Base-by-base conservation (phyloP, 2,113 vertebrate genomes). In the Reinhardtius hippoglossoides region DNA sequence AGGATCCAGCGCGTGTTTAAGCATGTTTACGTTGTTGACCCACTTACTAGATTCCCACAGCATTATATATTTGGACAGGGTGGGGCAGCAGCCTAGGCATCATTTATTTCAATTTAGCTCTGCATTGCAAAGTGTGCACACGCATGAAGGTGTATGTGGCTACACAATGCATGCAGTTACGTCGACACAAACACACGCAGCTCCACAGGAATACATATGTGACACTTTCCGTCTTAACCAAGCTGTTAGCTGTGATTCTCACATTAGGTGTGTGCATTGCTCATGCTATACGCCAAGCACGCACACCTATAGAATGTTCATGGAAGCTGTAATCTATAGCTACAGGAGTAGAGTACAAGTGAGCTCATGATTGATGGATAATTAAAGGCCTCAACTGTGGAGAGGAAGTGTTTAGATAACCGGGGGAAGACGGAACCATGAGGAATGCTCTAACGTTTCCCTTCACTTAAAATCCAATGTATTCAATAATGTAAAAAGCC, bases 11-110 rank as follows among this genome's bases (percentile, higher is more conserved):
- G 76, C 35, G 35, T 85, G 86, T 86, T 82, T 82, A 87, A 86
- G 81, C 66, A 75, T 87, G 74, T 86, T 88, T 88, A 90, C 73
- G 78, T 85, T 87, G 87, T 71, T 93, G 94, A 94, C 93, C 93
- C 88, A 94, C 71, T 92, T 93, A 85, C 76, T 71, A 74, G 66
- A 18, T 86, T 83, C 72, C 74, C 35, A 9, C 68, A 78, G 82
- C 54, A 8, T 72, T 87, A 59, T 31, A 58, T 85, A 64, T 81
- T 64, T 78, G 77, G 62, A 37, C 67, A 65, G 78, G 87, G 74
- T 67, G 82, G 72, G 75, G 67, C 72, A 44, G 66, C 26, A 21
- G 40, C 13, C 9, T 63, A 57, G 59, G 50, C 13, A n/a, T 64
- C 70, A 60, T 91, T 83, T 84, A 77, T 82, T 84, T 76, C 62